Evolutionary conservation across 1,140 invertebrate species (phyloP).

Genomic region (Leptinotarsa texana): DNA sequence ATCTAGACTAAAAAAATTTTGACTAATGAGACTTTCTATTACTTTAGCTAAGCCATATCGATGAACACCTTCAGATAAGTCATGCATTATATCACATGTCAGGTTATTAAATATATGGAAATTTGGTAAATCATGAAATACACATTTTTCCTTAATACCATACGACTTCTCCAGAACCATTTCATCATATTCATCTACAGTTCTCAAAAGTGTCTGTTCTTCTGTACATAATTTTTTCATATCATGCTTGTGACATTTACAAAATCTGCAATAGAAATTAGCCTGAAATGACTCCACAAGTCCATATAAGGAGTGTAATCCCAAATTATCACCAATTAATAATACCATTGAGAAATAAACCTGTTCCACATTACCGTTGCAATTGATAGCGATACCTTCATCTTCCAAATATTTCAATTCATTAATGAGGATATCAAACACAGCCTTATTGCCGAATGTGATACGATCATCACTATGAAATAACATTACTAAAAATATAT

Average conservation of each 20-base stretch:
- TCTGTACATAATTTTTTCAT: not conserved
- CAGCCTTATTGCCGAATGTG: slow-evolving; percentile 20
- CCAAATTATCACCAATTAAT: slow-evolving; percentile 50
- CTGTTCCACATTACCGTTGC: not conserved
- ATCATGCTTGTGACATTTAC: slow-evolving; percentile 27
- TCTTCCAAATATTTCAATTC: slow-evolving; percentile 42
- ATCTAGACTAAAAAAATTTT: slow-evolving; percentile 43
- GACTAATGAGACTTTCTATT: slow-evolving; percentile 39
- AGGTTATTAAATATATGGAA: slow-evolving; percentile 47
- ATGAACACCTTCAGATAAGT: slow-evolving; percentile 46
- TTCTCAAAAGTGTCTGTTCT: not conserved
- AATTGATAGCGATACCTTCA: slow-evolving; percentile 39
- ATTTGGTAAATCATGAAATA: slow-evolving; percentile 32
- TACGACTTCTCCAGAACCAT: slow-evolving; percentile 18
- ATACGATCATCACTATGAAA: slow-evolving; percentile 26
- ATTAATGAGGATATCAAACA: slow-evolving; percentile 10
- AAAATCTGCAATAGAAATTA: slow-evolving; percentile 47
- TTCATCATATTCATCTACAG: slow-evolving; percentile 29
- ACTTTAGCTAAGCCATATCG: slow-evolving; percentile 44
- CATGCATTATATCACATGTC: slow-evolving; percentile 48
- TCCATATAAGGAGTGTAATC: slow-evolving; percentile 48
- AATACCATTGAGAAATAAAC: not conserved
- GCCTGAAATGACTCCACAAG: slow-evolving; percentile 46
- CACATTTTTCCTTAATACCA: slow-evolving; percentile 38
- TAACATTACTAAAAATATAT: slow-evolving; percentile 25